Base-by-base conservation (phyloP, 1,140 invertebrate species). In the Mercenaria mercenaria region DNA sequence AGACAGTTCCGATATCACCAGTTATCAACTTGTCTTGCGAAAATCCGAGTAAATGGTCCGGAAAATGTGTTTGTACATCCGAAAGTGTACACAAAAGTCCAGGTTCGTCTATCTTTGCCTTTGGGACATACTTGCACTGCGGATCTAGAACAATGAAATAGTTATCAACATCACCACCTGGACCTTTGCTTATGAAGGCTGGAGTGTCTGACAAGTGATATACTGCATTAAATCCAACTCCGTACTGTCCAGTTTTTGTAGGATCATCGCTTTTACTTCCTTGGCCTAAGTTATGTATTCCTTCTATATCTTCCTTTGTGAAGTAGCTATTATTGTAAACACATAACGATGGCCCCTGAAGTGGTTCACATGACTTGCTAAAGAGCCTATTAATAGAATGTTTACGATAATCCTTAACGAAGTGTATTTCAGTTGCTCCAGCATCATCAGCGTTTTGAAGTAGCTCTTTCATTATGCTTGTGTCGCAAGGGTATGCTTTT, bases 361-460 rank as follows among this genome's bases (percentile, higher is more conserved):
- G 56, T 52, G 79, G 64, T 56, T 92, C 86, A 92, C 89, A 92
- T 43, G 87, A 72, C 39, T 90, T 84, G 52, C 91, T 90, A 67
- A 92, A 89, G 18, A 93, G 67, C 34, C 74, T 84, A n/a, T 92
- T 41, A 13, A 34, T 83, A 37, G 84, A 34, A 59, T 92, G 92
- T 37, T 85, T 47, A 52, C 93, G 87, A 32, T 91, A 92, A 64
- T 95, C 94, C 76, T 93, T 92, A 18, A 95, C 92, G 85, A 95
- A 95, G 64, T 92, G 90, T 20, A 95, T 89, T 85, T 93, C 93
- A 52, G 92, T 94, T 32, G 95, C 95, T 26, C 92, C 91, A 52
- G 94, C 93, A 91, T 95, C 95, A 91, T 95, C 95, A 43, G 95
- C 93, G 92, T 98, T 94, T 74, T 94, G 94, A 0, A 94, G 56